Conservation (phyloP, 2,113 vertebrate species). For the Sprattus sprattus region DNA sequence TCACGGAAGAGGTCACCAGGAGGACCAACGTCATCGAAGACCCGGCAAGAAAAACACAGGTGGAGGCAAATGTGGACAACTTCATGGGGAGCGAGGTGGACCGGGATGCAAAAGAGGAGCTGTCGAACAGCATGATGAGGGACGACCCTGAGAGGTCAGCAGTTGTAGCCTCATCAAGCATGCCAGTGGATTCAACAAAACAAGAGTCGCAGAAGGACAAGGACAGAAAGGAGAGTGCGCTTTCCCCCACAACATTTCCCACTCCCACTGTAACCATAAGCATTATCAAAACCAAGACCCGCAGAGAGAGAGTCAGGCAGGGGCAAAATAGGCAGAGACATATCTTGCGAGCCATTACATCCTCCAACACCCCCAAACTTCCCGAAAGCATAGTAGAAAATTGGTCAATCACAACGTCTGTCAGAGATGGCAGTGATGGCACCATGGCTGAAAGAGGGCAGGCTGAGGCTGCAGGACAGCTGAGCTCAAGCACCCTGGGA, state of each 20-base stretch:
- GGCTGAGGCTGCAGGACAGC: background rate
- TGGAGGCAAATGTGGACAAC: conserved; percentile 40
- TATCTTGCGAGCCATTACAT: background rate
- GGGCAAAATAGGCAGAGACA: conserved; percentile 44
- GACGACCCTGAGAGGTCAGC: conserved; percentile 58
- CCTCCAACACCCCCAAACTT: background rate
- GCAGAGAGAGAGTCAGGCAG: background rate
- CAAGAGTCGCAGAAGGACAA: background rate
- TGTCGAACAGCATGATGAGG: conserved; percentile 69
- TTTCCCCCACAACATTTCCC: background rate
- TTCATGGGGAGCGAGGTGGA: conserved; percentile 47
- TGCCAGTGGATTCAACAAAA: conserved; percentile 37
- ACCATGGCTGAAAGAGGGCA: conserved; percentile 28
- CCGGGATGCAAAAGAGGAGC: conserved; percentile 55
- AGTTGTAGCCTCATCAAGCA: background rate
- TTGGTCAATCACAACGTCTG: background rate
- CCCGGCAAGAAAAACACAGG: conserved; percentile 35
- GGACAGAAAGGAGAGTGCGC: background rate
- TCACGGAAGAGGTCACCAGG: conserved; percentile 49
- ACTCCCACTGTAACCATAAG: background rate
- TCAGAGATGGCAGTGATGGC: conserved; percentile 38
- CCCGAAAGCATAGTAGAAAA: background rate
- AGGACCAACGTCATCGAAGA: conserved; percentile 49
- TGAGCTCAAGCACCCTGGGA: conserved; percentile 30
- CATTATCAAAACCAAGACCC: background rate